Evolutionary conservation across 1,140 invertebrate species (phyloP).

Genomic region (Chlorops oryzae): DNA sequence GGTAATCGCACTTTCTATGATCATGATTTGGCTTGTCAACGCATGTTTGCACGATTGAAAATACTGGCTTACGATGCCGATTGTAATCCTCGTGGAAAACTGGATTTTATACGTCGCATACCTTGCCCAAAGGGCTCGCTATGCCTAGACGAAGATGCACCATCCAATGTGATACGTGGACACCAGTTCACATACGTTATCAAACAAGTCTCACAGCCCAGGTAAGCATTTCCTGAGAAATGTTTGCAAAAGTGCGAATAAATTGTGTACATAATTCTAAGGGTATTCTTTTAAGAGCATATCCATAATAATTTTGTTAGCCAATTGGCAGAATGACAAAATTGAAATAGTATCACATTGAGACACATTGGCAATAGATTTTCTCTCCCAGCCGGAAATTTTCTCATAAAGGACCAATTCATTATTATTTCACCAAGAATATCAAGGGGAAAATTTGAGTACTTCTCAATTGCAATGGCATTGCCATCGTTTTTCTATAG

Average conservation of each 20-base stretch:
- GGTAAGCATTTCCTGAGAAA: slow-evolving; percentile 59
- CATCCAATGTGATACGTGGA: slow-evolving; percentile 75
- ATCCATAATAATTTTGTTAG: too few relatives aligned
- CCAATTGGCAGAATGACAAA: too few relatives aligned
- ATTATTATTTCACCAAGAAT: too few relatives aligned
- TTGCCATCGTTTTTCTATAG: too few relatives aligned
- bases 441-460: too few relatives aligned
- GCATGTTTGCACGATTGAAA: slow-evolving; percentile 81
- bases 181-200: slow-evolving; percentile 93
- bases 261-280: too few relatives aligned
- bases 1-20: slow-evolving; percentile 54
- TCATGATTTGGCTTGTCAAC: slow-evolving; percentile 61
- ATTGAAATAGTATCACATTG: too few relatives aligned
- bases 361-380: too few relatives aligned
- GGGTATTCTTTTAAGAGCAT: too few relatives aligned
- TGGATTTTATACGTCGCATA: slow-evolving; percentile 81
- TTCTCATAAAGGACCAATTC: too few relatives aligned
- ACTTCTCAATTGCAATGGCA: too few relatives aligned
- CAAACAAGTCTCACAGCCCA: slow-evolving; percentile 78
- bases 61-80: slow-evolving; percentile 74
- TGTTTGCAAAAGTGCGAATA: neutral
- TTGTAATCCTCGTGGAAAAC: slow-evolving; percentile 67
- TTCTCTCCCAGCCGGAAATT: too few relatives aligned
- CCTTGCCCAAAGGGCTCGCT: slow-evolving; percentile 73
- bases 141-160: slow-evolving; percentile 82